These are phyloP conservation scores for Colinus virginianus DNA, from an alignment of 2,113 vertebrate genomes.

Conservation along the genomic window DNA sequence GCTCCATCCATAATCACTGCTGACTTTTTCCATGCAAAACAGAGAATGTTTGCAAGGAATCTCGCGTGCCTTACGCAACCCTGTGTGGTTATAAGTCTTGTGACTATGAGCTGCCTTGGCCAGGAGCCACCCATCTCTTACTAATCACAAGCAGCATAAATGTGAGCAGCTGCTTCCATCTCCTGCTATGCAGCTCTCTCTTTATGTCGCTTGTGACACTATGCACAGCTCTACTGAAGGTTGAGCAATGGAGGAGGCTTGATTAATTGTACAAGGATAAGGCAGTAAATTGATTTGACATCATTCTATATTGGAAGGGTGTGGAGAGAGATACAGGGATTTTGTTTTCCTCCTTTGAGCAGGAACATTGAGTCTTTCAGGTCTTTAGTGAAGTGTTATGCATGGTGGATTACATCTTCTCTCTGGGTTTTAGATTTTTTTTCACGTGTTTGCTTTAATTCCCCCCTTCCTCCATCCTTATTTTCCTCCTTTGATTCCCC, in stretches of 20 bases:
- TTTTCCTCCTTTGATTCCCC: background rate
- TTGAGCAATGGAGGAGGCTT: slow-evolving; percentile 14
- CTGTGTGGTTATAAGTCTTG: slow-evolving; percentile 64
- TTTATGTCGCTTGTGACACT: slow-evolving; percentile 14
- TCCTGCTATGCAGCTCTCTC: slow-evolving; percentile 10
- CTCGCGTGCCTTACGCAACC: slow-evolving; percentile 41
- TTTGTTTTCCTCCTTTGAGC: slow-evolving; percentile 32
- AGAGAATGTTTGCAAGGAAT: slow-evolving; percentile 34
- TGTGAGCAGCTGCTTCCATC: slow-evolving; percentile 27
- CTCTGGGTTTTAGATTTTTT: background rate
- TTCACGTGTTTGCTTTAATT: background rate
- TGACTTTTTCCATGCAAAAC: slow-evolving; percentile 23
- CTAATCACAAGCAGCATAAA: slow-evolving; percentile 48
- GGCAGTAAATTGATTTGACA: slow-evolving; percentile 54
- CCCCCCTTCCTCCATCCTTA: background rate
- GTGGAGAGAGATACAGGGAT: slow-evolving; percentile 8
- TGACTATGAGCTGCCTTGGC: slow-evolving; percentile 72
- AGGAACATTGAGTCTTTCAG: background rate
- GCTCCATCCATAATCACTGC: background rate
- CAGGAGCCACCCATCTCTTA: slow-evolving; percentile 55
- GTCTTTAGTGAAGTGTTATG: background rate
- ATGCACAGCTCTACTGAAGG: background rate
- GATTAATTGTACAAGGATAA: slow-evolving; percentile 32
- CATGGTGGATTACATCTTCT: background rate
- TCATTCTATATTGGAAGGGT: background rate